A percentile compares a stretch with the other conserved stretches of the same genome.
phyloP scores from a whole-genome alignment of 2,888 invertebrate genomes.

The Lycophotia porphyrea region DNA sequence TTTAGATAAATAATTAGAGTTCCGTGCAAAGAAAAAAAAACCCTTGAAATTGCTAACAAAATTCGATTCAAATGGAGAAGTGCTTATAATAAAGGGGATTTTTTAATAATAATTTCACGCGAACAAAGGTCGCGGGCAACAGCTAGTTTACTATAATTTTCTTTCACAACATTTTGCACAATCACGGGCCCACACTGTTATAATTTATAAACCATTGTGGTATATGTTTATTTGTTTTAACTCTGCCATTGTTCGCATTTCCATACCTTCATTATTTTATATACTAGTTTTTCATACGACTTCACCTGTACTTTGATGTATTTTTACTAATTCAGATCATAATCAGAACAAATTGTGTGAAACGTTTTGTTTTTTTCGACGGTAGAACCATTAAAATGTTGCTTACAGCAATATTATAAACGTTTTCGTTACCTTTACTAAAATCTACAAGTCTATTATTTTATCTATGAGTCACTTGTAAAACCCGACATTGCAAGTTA shows the following conservation, averaged over 20 bases:
- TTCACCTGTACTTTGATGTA: background rate
- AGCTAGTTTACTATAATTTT: conserved; percentile 84
- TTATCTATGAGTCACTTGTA: conserved; percentile 62
- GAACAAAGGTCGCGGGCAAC: too few species aligned
- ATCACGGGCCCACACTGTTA: conserved; percentile 68
- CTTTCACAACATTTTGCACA: conserved; percentile 80
- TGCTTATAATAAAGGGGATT: too few species aligned
- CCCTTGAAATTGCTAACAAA: too few species aligned
- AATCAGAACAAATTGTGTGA: conserved; percentile 13
- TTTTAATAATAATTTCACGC: too few species aligned
- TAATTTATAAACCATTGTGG: conserved; percentile 66
- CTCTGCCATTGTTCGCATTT: conserved; percentile 69
- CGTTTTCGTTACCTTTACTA: conserved; percentile 37
- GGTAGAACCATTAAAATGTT: conserved; percentile 30
- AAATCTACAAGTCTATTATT: conserved; percentile 43
- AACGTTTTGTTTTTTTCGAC: conserved; percentile 12
- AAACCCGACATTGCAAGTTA: conserved; percentile 61
- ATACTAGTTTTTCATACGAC: conserved; percentile 41
- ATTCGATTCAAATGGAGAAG: too few species aligned
- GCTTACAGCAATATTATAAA: conserved; percentile 38
- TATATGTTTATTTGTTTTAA: conserved; percentile 73
- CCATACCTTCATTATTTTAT: conserved; percentile 49
- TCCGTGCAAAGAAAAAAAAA: too few species aligned
- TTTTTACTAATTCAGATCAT: background rate
- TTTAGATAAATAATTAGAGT: too few species aligned